Evolutionary conservation across 2,797 vertebrate species (phyloP).

Genomic region (Acrocephalus scirpaceus): DNA sequence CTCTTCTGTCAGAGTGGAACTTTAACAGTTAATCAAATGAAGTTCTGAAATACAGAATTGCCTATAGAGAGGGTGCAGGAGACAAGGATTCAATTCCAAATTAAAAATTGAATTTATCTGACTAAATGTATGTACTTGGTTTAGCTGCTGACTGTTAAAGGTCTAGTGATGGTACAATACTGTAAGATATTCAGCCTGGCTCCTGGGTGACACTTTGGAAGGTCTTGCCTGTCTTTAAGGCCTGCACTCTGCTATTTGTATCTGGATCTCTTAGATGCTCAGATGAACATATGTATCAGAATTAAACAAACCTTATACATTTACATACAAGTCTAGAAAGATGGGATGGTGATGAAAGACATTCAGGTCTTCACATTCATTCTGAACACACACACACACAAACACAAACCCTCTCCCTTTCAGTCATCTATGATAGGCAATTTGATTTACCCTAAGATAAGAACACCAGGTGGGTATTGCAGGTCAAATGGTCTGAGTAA

Average conservation of each 20-base stretch:
- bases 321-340: neutral
- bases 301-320: rapidly evolving
- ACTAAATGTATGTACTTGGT: neutral
- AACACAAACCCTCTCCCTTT: neutral
- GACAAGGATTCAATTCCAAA: neutral
- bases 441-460: neutral
- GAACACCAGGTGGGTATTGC: neutral
- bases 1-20: neutral
- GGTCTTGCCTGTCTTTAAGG: neutral
- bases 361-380: rapidly evolving
- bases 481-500: neutral
- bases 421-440: neutral
- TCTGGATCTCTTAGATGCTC: neutral
- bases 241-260: neutral
- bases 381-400: neutral
- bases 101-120: neutral
- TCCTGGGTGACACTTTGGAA: neutral
- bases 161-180: rapidly evolving
- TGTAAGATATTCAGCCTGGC: neutral
- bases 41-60: neutral
- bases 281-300: neutral
- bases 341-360: neutral
- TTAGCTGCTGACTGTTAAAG: rapidly evolving
- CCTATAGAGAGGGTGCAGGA: neutral
- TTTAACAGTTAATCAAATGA: neutral